Conservation (phyloP, 2,888 invertebrate genomes). For the Punctoribates punctum region DNA sequence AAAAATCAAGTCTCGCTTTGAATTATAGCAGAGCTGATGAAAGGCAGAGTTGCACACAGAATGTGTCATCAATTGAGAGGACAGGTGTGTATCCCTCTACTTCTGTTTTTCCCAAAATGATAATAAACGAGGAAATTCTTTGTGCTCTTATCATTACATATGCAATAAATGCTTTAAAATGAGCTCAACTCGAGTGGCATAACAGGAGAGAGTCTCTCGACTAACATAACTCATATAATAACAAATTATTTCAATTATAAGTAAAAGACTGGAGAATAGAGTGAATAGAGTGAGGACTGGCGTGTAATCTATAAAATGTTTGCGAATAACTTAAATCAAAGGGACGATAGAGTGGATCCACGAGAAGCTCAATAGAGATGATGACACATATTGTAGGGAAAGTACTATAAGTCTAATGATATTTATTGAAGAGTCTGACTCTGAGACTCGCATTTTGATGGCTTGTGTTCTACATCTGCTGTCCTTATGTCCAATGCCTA, state of each 20-base stretch:
- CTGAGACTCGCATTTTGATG: background rate
- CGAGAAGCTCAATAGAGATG: background rate
- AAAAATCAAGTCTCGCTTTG: too few species aligned
- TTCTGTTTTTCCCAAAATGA: background rate
- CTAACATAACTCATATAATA: background rate
- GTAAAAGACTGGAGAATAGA: background rate
- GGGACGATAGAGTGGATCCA: conserved; percentile 4
- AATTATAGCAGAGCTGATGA: too few species aligned
- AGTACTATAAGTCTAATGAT: conserved; percentile 3
- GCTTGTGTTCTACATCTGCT: background rate
- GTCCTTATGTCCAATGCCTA: conserved; percentile 23
- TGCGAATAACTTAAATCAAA: conserved; percentile 15
- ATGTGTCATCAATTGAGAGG: background rate
- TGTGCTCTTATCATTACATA: background rate
- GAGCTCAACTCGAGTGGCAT: background rate
- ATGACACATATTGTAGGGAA: background rate
- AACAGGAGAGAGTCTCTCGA: background rate
- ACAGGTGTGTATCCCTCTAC: background rate
- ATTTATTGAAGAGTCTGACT: conserved; percentile 21
- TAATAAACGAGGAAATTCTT: background rate
- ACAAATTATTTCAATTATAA: conserved; percentile 28
- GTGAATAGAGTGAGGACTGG: background rate
- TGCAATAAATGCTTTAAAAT: background rate
- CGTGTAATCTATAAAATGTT: background rate
- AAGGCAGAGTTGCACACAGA: too few species aligned